These are phyloP conservation scores for Papilio dardanus DNA, from an alignment of 1,140 invertebrate genomes.

Conservation along the genomic window DNA sequence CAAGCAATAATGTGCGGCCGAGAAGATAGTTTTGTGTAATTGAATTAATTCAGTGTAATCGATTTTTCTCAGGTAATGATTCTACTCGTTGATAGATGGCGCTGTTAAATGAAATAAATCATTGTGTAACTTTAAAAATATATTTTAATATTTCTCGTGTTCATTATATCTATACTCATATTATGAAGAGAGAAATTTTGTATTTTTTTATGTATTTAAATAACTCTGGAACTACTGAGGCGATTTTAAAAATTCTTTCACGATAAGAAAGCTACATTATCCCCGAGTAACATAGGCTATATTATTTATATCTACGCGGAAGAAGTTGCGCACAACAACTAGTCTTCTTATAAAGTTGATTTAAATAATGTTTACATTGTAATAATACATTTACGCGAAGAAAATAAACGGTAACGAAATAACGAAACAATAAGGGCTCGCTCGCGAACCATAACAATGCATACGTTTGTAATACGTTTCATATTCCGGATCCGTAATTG, in stretches of 20 bases:
- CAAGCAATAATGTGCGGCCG: constrained; percentile 45
- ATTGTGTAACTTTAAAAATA: too few species aligned
- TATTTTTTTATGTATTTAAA: too few species aligned
- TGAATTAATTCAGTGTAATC: constrained; percentile 55
- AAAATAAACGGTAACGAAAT: constrained; percentile 41
- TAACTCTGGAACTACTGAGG: too few species aligned
- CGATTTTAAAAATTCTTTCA: too few species aligned
- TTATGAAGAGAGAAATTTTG: too few species aligned
- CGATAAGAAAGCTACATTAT: too few species aligned
- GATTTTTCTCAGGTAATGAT: constrained; percentile 55
- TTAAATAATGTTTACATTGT: background rate
- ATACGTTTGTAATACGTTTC: constrained; percentile 66
- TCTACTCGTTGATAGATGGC: constrained; percentile 70
- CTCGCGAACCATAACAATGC: constrained; percentile 65
- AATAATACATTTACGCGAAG: constrained; percentile 33
- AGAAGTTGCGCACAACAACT: too few species aligned
- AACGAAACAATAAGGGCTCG: constrained; percentile 57
- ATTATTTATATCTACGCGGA: too few species aligned
- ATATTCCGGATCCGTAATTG: constrained; percentile 73
- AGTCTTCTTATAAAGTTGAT: background rate
- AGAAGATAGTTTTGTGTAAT: constrained; percentile 50
- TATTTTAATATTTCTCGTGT: background rate
- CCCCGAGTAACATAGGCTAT: too few species aligned
- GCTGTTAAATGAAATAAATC: constrained; percentile 40
- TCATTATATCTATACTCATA: too few species aligned